Base-by-base conservation (phyloP, 2,113 vertebrate genomes). In the Sapayoa aenigma region DNA sequence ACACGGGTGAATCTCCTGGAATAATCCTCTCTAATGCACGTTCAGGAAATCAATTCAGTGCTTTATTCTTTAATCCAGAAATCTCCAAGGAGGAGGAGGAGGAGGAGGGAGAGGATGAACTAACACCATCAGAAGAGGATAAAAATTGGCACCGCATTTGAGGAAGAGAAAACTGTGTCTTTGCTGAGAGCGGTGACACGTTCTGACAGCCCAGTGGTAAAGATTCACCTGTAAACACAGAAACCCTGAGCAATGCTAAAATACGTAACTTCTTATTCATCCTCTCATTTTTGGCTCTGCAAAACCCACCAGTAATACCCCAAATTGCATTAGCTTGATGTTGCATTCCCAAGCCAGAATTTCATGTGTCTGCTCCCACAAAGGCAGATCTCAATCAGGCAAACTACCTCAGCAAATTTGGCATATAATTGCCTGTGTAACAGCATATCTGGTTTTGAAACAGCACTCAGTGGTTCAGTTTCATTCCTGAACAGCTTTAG, bases 31-130 rank as follows among this genome's bases (percentile, higher is more conserved):
- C 90, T 96, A 94, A 94, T 93, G 92, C 88, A 93, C 69, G 2
- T 92, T 84, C 83, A 96, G 95, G 73, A 97, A 95, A 96, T 96
- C 92, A 95, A 56, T 96, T 95, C 94, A n/a, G 69, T 67, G 93
- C 68, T 96, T 94, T 96, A 90, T 90, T 92, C 82, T 94, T 95
- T 97, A 96, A 97, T 95, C 95, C 95, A 96, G 94, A 96, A 95
- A 96, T 95, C 95, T 96, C 93, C 92, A 92, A 94, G 93, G 80
- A 90, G 68, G 78, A 90, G 91, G 87, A 84, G 89, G 83, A 89
- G 62, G 83, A 93, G 75, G 93, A 82, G 90, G 67, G 92, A 82
- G 25, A 58, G 91, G 53, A 69, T 83, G 76, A 87, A 73, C 59
- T 65, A 33, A 27, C 44, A 81, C 49, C 18, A 23, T 16, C 65